Evolutionary conservation across 2,113 vertebrate genomes (phyloP).

Genomic region (Sphyrna mokarran): DNA sequence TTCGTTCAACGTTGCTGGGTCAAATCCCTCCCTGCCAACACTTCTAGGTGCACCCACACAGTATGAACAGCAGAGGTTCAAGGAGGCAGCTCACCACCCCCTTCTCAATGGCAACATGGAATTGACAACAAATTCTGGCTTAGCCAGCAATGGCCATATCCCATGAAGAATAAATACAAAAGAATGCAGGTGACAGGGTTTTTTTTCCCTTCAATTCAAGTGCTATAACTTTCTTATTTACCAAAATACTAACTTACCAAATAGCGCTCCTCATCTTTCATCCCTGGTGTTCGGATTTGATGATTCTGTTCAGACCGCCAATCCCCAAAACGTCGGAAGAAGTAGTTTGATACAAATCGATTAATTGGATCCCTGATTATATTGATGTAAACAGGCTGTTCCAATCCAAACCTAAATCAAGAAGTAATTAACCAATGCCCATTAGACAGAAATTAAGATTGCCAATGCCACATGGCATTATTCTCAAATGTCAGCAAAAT

Average conservation of each 20-base stretch:
- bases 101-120: not conserved
- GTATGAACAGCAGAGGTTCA: not conserved
- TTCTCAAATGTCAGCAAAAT: not conserved
- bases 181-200: not conserved
- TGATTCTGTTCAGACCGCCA: constrained; percentile 97
- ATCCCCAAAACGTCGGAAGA: constrained; percentile 96
- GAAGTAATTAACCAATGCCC: constrained; percentile 35
- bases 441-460: not conserved
- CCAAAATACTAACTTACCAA: constrained; percentile 65
- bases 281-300: constrained; percentile 90
- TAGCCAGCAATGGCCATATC: not conserved
- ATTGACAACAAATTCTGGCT: not conserved
- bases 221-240: not conserved
- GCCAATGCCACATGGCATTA: not conserved
- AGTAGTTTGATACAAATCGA: constrained; percentile 95
- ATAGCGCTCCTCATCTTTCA: constrained; percentile 95
- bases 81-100: not conserved
- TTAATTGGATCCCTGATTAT: constrained; percentile 95
- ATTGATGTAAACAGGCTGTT: constrained; percentile 95
- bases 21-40: not conserved
- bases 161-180: too few relatives aligned
- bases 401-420: constrained; percentile 79
- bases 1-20: not conserved
- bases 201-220: too few relatives aligned
- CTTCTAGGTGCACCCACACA: not conserved